Evolutionary conservation across 1,140 invertebrate genomes (phyloP).

Genomic region (Radopholus similis): DNA sequence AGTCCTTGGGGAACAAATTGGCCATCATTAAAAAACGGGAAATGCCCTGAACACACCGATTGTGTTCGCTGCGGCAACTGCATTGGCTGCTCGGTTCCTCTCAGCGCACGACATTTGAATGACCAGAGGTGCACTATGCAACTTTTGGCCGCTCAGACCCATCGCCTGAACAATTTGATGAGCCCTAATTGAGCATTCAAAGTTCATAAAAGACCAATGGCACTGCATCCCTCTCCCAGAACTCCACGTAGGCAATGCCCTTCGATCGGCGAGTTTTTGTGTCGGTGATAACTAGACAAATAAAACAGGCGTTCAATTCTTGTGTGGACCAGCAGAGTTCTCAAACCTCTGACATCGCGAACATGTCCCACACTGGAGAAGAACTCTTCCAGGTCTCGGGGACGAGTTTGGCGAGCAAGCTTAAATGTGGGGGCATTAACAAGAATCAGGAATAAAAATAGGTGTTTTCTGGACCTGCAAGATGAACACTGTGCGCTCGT

Average conservation of each 20-base stretch:
- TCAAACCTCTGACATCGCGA: conserved; percentile 92
- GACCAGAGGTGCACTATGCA: conserved; percentile 93
- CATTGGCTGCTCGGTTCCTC: conserved; percentile 81
- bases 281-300: conserved; percentile 94
- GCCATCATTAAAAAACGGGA: background rate
- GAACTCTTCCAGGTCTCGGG: conserved; percentile 95
- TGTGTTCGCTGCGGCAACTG: conserved; percentile 47
- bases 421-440: conserved; percentile 57
- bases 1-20: conserved; percentile 25
- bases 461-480: conserved; percentile 77
- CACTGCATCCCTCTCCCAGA: conserved; percentile 94
- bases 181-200: background rate
- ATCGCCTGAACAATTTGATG: conserved; percentile 71
- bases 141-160: conserved; percentile 87
- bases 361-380: conserved; percentile 98
- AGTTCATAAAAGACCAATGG: conserved; percentile 72
- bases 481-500: conserved; percentile 95
- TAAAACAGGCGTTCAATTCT: too few relatives aligned
- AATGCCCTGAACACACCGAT: conserved; percentile 63
- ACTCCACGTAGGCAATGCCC: conserved; percentile 98
- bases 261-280: conserved; percentile 97
- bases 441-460: background rate
- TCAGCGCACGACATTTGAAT: conserved; percentile 98
- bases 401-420: conserved; percentile 75
- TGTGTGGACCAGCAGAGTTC: too few relatives aligned